Base-by-base conservation (phyloP, 2,113 vertebrate genomes). In the Aythya baeri region DNA sequence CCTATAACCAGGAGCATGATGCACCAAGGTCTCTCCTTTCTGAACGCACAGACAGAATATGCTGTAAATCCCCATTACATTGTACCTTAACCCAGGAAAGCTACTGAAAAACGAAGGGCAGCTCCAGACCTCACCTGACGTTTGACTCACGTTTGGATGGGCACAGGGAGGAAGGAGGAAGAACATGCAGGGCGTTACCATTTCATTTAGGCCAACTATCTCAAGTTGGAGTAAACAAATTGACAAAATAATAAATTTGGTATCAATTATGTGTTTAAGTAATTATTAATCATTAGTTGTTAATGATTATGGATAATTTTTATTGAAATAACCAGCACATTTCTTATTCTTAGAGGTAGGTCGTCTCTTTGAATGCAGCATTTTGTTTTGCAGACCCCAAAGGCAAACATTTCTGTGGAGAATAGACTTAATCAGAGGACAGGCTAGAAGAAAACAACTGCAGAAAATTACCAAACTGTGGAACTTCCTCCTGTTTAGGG, bases 151-250 rank as follows among this genome's bases (percentile, higher is more conserved):
- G 16, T 65, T 84, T 9, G 11, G 32, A 25, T 62, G 17, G 32
- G 10, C 17, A 17, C 20, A 54, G 31, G 65, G 62, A 17, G 25
- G 36, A 66, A 61, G 57, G 17, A 82, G 23, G 17, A 68, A n/a
- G 18, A 89, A 46, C 38, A 22, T 0, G 0, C 2, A 66, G 12
- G 17, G 5, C 25, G 32, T 72, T 58, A 27, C 44, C 31, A 7
- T 86, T 92, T 80, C 2, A 2, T 71, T 71, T 54, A 67, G 13
- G 9, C 13, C 44, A 46, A 17, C 63, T 76, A 1, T 62, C 54
- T 59, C n/a, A n/a, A 21, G 20, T 59, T n/a, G 57, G 31, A 59
- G 32, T 59, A n/a, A n/a, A 59, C 17, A 25, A 65, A 65, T 65
- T 65, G 41, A 41, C 9, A 6, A 41, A 65, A 41, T 29, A 65